Percentiles rank a stretch among this genome's conserved stretches.
Evolutionary conservation across 1,140 invertebrate species (phyloP).

Genomic region (Diorhabda elongata): DNA sequence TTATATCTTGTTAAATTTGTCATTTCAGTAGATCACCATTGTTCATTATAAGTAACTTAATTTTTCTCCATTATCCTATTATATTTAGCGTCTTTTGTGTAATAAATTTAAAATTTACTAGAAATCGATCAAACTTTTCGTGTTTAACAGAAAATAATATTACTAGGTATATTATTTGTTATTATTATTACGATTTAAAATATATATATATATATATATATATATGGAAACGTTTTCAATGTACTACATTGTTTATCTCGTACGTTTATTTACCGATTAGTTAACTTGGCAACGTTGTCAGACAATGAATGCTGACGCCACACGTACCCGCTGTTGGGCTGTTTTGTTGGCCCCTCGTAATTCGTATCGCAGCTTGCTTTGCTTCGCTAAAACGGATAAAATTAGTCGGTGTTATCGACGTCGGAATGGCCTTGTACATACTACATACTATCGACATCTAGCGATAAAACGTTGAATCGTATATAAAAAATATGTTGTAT

Average conservation of each 20-base stretch:
- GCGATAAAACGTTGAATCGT: no score
- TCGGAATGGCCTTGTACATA: neutral
- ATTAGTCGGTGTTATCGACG: neutral
- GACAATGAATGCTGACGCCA: neutral
- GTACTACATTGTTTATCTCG: neutral
- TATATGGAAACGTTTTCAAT: neutral
- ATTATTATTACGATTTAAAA: no score
- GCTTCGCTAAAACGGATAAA: neutral
- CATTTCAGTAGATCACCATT: neutral
- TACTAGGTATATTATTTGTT: no score
- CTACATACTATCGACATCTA: no score
- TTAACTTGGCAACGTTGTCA: neutral
- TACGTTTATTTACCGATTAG: no score
- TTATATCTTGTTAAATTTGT: neutral
- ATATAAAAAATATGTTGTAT: no score
- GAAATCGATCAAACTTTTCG: no score
- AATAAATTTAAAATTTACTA: no score
- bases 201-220: no score
- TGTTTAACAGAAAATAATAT: no score
- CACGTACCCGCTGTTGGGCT: neutral
- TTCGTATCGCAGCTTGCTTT: neutral
- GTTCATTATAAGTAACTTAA: neutral
- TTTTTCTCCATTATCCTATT: neutral
- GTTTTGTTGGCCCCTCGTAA: neutral
- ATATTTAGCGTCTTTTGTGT: neutral